Percentiles rank a stretch among this genome's conserved stretches.
These are phyloP conservation scores for Tenthredo livida DNA, from an alignment of 2,888 invertebrate genomes.

Conservation along the genomic window DNA sequence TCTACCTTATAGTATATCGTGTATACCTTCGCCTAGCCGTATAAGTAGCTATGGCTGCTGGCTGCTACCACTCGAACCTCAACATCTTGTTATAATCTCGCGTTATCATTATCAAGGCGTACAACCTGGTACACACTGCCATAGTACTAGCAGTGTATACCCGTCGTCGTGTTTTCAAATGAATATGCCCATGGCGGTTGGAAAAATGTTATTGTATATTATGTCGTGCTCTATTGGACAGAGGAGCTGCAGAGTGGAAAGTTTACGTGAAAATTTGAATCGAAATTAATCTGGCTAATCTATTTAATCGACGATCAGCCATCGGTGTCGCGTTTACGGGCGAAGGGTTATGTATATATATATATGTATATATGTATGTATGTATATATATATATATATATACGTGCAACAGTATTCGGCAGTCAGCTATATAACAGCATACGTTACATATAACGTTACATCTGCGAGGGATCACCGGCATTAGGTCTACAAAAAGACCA, in stretches of 20 bases:
- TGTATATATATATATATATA: neutral
- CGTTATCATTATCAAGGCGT: conserved; percentile 31
- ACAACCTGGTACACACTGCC: neutral
- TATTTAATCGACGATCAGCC: conserved; percentile 45
- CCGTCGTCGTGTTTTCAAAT: neutral
- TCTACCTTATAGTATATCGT: conserved; percentile 29
- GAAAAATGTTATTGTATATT: conserved; percentile 13
- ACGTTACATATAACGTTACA: conserved; percentile 70
- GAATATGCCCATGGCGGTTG: neutral
- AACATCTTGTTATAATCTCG: conserved; percentile 45
- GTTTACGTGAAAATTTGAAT: conserved; percentile 45
- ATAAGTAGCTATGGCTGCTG: conserved; percentile 20
- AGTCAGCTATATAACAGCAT: conserved; percentile 64
- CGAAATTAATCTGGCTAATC: conserved; percentile 51
- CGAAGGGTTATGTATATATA: neutral
- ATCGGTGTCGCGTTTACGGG: conserved; percentile 6
- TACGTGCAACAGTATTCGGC: conserved; percentile 16
- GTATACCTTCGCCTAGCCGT: conserved; percentile 36
- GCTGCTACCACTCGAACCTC: conserved; percentile 35
- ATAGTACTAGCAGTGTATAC: neutral
- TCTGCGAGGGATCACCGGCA: conserved; percentile 76
- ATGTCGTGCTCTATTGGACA: neutral
- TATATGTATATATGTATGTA: neutral
- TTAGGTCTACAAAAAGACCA: conserved; percentile 74
- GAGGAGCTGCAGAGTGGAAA: conserved; percentile 14